A percentile compares a stretch with the other conserved stretches of the same genome.
Evolutionary conservation across 1,140 invertebrate species (phyloP).

Genomic region (Latrodectus geometricus): DNA sequence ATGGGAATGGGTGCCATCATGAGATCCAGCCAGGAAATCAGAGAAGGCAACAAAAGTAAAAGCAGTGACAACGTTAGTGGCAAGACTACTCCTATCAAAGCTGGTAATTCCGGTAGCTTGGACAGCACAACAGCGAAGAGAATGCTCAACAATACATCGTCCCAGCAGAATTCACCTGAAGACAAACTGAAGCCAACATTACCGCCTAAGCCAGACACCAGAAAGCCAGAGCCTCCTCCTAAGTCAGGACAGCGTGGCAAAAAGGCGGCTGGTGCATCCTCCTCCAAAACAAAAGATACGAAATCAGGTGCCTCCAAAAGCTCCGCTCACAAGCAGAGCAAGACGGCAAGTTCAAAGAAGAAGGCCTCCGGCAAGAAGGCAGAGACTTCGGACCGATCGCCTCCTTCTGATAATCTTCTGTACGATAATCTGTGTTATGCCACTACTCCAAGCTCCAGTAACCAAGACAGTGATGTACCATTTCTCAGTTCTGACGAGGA

Average conservation of each 20-base stretch:
- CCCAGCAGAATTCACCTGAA: constrained; percentile 3
- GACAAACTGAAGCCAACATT: constrained; percentile 9
- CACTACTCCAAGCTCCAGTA: constrained; percentile 64
- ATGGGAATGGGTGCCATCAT: constrained; percentile 54
- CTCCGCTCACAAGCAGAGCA: constrained; percentile 19
- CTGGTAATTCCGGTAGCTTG: constrained; percentile 63
- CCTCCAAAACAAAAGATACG: constrained; percentile 8
- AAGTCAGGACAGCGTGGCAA: constrained; percentile 22
- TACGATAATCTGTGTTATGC: constrained; percentile 87
- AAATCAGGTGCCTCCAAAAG: constrained; percentile 19
- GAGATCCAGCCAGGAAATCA: constrained; percentile 37
- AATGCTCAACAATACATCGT: constrained; percentile 72
- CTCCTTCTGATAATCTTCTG: constrained; percentile 63
- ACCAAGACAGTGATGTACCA: constrained; percentile 64
- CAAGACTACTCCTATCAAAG: constrained; percentile 17
- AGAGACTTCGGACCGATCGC: constrained; percentile 72
- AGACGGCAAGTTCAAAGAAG: constrained; percentile 27
- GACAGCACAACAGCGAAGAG: constrained; percentile 90
- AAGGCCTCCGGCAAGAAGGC: constrained; percentile 18
- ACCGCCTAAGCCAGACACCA: background rate
- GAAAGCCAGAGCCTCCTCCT: constrained; percentile 5
- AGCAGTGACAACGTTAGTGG: constrained; percentile 77
- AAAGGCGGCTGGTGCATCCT: background rate
- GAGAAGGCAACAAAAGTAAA: constrained; percentile 71
- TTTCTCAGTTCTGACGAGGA: constrained; percentile 61